Evolutionary conservation across 2,888 invertebrate species (phyloP), one percentile per base, ranked within the genome.

Genomic region (Drosophila histrio): DNA sequence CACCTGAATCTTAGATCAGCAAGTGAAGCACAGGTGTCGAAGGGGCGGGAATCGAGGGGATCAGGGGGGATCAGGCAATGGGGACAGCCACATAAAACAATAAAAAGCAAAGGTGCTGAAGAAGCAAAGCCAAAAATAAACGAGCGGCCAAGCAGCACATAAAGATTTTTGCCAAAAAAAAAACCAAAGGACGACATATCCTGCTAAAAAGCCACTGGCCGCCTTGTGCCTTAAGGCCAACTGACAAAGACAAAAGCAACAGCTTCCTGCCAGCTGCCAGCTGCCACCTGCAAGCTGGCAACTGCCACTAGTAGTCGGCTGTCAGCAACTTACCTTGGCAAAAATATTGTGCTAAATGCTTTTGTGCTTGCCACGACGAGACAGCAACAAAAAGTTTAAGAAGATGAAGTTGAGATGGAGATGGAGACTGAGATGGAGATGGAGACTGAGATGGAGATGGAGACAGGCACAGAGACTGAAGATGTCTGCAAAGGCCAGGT

Each of bases 261-360:
- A 38, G 41, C 63, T 44, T 24, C 44, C 30, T 58, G 30, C 13
- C 22, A 15, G 17, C 26, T 32, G 11, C 19, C 11, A 21, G 15
- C 21, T 30, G 28, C 19, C 17, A 22, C 17, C 17, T 28, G 50
- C 30, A n/a, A 38, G 24, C 19, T 28, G 69, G 50, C 69, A 57
- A 21, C 64, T 60, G 79, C 66, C 74, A 77, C 74, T 72, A 71
- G 79, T 72, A 71, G 79, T 58, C 70, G 67, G 46, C 69, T 65
- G 72, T 73, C 80, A 61, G 65, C 69, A 64, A 57, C 63, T 50
- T 60, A 61, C 52, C 60, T 50, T 21, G 43, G 53, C 46, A 34
- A 54, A 52, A 68, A 63, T 76, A 69, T 61, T 77, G 65, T 85
- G 79, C 84, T 88, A 85, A 85, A 85, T 80, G 80, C 84, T 70